Evolutionary conservation across 1,140 invertebrate genomes (phyloP).

Genomic region (Artemia franciscana): DNA sequence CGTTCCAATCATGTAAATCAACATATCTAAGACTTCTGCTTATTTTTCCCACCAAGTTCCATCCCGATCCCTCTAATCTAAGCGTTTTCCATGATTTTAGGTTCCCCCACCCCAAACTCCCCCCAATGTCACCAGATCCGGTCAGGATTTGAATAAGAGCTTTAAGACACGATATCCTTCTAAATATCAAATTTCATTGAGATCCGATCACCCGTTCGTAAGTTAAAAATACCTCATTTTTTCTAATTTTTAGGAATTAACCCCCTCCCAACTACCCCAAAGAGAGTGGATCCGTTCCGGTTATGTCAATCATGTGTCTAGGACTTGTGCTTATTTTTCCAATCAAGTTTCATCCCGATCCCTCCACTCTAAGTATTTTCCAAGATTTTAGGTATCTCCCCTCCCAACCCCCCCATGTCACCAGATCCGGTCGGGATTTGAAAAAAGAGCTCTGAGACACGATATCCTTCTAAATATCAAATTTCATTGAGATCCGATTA

Average conservation of each 20-base stretch:
- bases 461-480: not conserved
- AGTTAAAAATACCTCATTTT: no score
- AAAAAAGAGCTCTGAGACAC: not conserved
- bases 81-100: not conserved
- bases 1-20: no score
- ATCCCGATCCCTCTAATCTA: not conserved
- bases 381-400: not conserved
- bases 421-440: not conserved
- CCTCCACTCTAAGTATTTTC: not conserved
- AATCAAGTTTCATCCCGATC: not conserved
- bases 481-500: no score
- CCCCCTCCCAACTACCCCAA: no score
- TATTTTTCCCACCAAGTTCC: not conserved
- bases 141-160: not conserved
- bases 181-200: no score
- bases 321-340: not conserved
- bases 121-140: not conserved
- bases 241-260: no score
- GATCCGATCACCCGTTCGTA: no score
- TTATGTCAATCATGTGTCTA: not conserved
- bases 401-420: not conserved
- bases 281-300: no score
- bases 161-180: not conserved
- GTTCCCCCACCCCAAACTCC: not conserved
- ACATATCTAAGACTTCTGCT: not conserved